Percentiles rank a stretch among this genome's conserved stretches.
These are phyloP conservation scores for Orgyia antiqua DNA, from an alignment of 2,888 invertebrate species.

Conservation along the genomic window DNA sequence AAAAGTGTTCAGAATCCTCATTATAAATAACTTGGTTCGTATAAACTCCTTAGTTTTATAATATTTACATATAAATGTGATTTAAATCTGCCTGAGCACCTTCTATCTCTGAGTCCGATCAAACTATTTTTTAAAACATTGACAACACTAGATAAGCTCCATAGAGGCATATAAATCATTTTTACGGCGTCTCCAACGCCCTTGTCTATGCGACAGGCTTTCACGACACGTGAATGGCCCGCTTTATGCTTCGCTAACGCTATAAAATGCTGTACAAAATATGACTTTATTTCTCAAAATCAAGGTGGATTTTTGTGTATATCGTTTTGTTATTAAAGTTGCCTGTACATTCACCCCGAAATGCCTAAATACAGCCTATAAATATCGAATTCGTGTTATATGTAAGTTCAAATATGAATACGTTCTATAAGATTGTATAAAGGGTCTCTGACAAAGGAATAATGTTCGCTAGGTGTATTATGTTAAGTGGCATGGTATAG, in stretches of 20 bases:
- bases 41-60: too few species aligned
- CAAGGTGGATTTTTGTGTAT: conserved; percentile 28
- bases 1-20: too few species aligned
- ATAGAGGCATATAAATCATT: conserved; percentile 66
- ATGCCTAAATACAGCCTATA: conserved; percentile 62
- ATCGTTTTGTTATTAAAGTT: conserved; percentile 11
- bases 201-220: conserved; percentile 67
- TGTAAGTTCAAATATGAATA: conserved; percentile 31
- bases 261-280: conserved; percentile 12
- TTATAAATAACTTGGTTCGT: too few species aligned
- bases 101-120: conserved; percentile 49
- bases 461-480: too few species aligned
- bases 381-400: conserved; percentile 52
- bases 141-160: conserved; percentile 61
- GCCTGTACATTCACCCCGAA: conserved; percentile 43
- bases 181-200: conserved; percentile 54
- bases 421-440: conserved; percentile 12
- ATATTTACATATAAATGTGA: too few species aligned
- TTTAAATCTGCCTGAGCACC: conserved; percentile 8
- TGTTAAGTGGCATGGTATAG: too few species aligned
- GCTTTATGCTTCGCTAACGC: conserved; percentile 56
- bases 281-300: conserved; percentile 12
- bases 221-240: conserved; percentile 60
- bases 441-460: neutral
- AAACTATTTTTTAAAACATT: conserved; percentile 48